Evolutionary conservation across 2,797 vertebrate species (phyloP), one percentile per base, ranked within the genome.

Genomic region (Tinamus major): DNA sequence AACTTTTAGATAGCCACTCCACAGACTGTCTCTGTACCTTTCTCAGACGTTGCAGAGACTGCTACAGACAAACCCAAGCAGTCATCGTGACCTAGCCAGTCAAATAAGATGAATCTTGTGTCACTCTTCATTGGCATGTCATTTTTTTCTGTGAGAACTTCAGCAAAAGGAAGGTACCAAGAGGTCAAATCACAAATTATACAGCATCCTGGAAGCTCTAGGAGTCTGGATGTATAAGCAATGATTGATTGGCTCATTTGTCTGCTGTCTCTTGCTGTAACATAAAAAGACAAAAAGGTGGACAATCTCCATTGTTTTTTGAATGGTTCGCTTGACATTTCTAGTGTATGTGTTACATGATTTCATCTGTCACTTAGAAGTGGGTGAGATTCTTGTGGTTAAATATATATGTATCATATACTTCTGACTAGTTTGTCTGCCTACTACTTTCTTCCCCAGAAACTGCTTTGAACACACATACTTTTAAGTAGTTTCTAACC

Each of bases 41-140:
- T 82, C 49, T 68, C 69, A 87, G 65, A 10, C 79, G 62, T 78
- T 65, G 49, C 77, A 87, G 61, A 53, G 55, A 89, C 63, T 76
- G 67, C 77, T 89, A 42, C 58, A 89, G 93, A 93, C 69, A 94
- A 91, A 89, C 70, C 84, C 83, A 88, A 83, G 84, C 62, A 82
- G 87, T 90, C 10, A 3, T 67, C 51, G 76, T 92, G 93, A 96
- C 95, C 95, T 92, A 92, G 31, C 49, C 51, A 96, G 95, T 95
- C 94, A 89, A 75, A 95, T 11, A 96, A 96, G 94, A 97, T 94
- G 84, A 85, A 97, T 96, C 83, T 94, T 56, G 64, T 94, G 96
- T 95, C 93, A 53, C 46, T 96, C 91, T 84, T 89, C 81, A 90
- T 81, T 96, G 95, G 69, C 92, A 95, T 70, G 87, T 94, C 85